These are phyloP conservation scores for Agapetus fuscipes DNA, from an alignment of 2,888 invertebrate genomes.

Conservation along the genomic window DNA sequence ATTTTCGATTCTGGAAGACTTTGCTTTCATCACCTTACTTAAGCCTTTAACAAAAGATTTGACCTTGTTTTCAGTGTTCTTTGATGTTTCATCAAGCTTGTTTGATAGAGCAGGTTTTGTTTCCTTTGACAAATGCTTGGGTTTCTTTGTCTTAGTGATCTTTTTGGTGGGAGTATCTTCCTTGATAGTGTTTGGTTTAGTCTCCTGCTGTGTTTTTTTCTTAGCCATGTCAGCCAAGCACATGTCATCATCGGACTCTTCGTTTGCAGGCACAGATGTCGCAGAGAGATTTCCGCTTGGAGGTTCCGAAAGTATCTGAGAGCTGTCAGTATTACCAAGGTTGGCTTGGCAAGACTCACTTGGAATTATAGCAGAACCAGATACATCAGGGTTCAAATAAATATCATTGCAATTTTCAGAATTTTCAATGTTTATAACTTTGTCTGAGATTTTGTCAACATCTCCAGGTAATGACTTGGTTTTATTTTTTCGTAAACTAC, in stretches of 20 bases:
- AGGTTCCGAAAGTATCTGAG: background rate
- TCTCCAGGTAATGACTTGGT: slow-evolving; percentile 5
- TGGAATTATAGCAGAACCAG: slow-evolving; percentile 17
- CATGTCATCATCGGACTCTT: slow-evolving; percentile 18
- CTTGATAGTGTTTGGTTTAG: slow-evolving; percentile 1
- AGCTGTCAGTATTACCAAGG: slow-evolving; percentile 7
- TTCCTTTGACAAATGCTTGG: background rate
- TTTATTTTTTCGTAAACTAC: slow-evolving; percentile 14
- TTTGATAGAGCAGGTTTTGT: too few species aligned
- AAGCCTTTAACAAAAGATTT: background rate
- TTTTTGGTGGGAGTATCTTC: background rate
- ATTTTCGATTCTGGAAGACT: too few species aligned
- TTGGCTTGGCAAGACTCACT: slow-evolving; percentile 16
- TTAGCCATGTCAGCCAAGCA: slow-evolving; percentile 18
- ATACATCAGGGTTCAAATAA: slow-evolving; percentile 14
- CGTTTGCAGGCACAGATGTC: background rate
- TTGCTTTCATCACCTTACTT: too few species aligned
- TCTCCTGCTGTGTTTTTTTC: slow-evolving; percentile 4
- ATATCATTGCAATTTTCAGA: slow-evolving; percentile 13
- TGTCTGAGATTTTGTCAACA: slow-evolving; percentile 6
- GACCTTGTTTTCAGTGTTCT: background rate
- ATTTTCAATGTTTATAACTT: slow-evolving; percentile 5
- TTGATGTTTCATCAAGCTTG: too few species aligned
- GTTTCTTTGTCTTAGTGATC: slow-evolving; percentile 1
- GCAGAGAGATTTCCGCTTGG: background rate